Conservation (phyloP, 2,797 vertebrate genomes). For the Spheniscus humboldti region DNA sequence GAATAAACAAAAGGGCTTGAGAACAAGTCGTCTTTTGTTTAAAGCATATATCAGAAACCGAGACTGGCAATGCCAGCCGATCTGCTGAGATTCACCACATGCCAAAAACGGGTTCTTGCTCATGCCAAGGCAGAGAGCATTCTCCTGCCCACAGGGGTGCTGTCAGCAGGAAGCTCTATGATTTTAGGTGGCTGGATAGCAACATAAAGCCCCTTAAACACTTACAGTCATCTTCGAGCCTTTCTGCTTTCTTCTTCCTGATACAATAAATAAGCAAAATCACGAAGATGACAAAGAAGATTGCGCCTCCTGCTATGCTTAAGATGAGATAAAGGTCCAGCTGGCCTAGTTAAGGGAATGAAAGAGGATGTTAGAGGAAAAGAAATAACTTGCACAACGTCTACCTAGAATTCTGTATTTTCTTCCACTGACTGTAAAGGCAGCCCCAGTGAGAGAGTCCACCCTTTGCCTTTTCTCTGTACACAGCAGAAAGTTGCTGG, state of each 20-base stretch:
- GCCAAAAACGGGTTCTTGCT: neutral
- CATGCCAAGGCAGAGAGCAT: neutral
- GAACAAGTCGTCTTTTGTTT: neutral
- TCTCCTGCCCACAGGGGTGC: neutral
- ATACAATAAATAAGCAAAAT: conserved; percentile 51
- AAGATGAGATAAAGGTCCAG: conserved; percentile 10
- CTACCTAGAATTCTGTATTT: neutral
- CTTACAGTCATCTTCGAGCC: conserved; percentile 24
- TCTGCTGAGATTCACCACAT: neutral
- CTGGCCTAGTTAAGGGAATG: neutral
- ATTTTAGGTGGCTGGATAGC: neutral
- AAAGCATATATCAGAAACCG: neutral
- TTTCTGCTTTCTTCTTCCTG: conserved; percentile 21
- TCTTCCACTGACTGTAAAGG: neutral
- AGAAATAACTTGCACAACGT: neutral
- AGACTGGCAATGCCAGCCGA: neutral
- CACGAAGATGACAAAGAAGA: neutral
- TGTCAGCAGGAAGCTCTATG: neutral
- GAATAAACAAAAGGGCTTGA: neutral
- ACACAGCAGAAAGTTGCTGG: neutral
- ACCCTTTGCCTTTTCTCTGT: neutral
- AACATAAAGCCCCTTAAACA: neutral
- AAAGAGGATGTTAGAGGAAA: neutral
- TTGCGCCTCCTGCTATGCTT: conserved; percentile 28
- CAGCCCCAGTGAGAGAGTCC: neutral